Evolutionary conservation across 1,140 invertebrate genomes (phyloP), one percentile per base, ranked within the genome.

Genomic region (Archegozetes longisetosus): DNA sequence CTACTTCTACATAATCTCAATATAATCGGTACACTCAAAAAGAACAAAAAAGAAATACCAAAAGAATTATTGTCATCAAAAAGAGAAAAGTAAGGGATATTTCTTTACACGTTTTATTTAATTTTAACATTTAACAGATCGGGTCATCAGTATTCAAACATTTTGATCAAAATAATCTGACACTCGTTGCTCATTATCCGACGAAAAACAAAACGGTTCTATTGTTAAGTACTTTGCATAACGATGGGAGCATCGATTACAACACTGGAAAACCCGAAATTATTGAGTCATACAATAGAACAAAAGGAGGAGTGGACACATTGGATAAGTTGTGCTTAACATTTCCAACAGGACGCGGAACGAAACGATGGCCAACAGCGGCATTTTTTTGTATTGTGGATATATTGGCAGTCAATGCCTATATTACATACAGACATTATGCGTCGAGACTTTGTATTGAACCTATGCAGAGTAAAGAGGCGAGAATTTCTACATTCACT

Each of bases 301-400:
- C 69, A 4, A 77, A 77, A 69, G 69, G 71, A 29, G 73, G 70
- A 28, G 73, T 76, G 1, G 73, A 75, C 59, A 68, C 64, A 9
- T 58, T 75, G 17, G 71, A 76, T 61, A 65, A 75, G 60, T 69
- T 75, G 68, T 70, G 66, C 59, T 64, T 67, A 13, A 64, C 60
- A n/a, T 70, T 69, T 61, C 68, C 68, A 47, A 61, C 58, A 54
- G 50, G 65, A 25, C 62, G 74, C 61, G 68, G 61, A 62, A 72
- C 67, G n/a, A 64, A 62, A 20, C 64, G 71, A 29, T 73, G 71
- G 73, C 69, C 32, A 40, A 40, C 32, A 9, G 32, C 32, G 32
- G 32, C 32, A 40, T 40, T 40, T 40, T 40, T 40, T 40, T 6
- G 6, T 9, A n/a, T 40, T 40, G 6, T 40, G 32, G 32, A 40